These are phyloP conservation scores for Coregonus ussuriensis DNA, from an alignment of 2,797 vertebrate genomes.

Conservation along the genomic window DNA sequence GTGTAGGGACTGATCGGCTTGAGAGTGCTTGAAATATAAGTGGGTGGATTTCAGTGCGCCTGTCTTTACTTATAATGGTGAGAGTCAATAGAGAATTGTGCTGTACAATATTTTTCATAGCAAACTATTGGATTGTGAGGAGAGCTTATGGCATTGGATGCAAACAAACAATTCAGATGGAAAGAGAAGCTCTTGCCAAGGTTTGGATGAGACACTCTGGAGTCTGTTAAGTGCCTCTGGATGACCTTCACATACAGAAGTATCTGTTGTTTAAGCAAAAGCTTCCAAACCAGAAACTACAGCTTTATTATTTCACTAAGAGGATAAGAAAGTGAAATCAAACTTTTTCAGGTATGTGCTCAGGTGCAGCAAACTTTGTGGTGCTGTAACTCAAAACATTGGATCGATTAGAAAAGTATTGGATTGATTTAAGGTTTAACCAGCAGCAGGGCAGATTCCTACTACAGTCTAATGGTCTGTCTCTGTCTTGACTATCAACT, in stretches of 20 bases:
- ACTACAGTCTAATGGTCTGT: constrained; percentile 28
- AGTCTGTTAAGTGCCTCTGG: not conserved
- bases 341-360: not conserved
- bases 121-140: constrained; percentile 23
- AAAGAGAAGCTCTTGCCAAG: constrained; percentile 24
- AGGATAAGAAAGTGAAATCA: not conserved
- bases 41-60: constrained; percentile 26
- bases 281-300: not conserved
- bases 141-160: constrained; percentile 15
- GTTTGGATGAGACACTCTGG: not conserved
- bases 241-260: constrained; percentile 48
- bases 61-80: constrained; percentile 47
- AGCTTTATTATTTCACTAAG: not conserved
- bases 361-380: not conserved
- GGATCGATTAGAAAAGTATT: not conserved
- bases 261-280: constrained; percentile 16
- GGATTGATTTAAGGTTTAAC: not conserved
- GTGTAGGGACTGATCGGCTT: not conserved
- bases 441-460: constrained; percentile 19
- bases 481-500: constrained; percentile 44
- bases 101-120: constrained; percentile 20
- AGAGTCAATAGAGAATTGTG: constrained; percentile 38
- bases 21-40: constrained; percentile 58
- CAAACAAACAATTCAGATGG: constrained; percentile 15
- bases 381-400: not conserved